phyloP scores from a whole-genome alignment of 2,113 vertebrate genomes.

The Brachypodius melanocephalos region DNA sequence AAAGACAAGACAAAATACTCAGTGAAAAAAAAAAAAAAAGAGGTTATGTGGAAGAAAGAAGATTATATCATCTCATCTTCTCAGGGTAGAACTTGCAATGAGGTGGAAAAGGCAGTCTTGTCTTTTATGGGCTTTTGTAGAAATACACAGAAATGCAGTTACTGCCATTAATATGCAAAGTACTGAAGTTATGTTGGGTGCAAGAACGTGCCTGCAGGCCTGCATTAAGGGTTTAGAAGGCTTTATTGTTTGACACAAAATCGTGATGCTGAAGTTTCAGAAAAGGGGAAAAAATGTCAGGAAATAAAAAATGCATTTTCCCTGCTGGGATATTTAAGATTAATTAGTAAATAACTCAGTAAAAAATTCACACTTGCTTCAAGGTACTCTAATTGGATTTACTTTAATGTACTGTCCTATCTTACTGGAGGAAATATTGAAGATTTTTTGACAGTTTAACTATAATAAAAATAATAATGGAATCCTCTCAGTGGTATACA shows the following conservation, averaged over 20 bases:
- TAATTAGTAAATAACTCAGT: slow-evolving; percentile 19
- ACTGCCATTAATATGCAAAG: not conserved
- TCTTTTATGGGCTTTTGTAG: not conserved
- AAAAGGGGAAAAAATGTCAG: not conserved
- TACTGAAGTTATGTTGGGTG: not conserved
- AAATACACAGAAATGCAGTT: slow-evolving; percentile 11
- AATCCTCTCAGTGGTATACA: not conserved
- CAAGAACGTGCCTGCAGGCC: not conserved
- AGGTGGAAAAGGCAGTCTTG: not conserved
- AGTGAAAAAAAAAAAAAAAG: not conserved
- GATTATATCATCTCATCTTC: not conserved
- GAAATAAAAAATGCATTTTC: not conserved
- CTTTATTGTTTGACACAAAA: not conserved
- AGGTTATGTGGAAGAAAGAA: not conserved
- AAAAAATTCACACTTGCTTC: slow-evolving; percentile 16
- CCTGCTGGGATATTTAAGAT: not conserved
- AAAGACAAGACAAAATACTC: not conserved
- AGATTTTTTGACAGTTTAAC: not conserved
- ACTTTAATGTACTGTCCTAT: not conserved
- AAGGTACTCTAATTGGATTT: slow-evolving; percentile 7
- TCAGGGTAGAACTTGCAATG: not conserved
- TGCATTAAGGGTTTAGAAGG: not conserved
- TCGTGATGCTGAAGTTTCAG: not conserved
- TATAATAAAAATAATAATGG: not conserved
- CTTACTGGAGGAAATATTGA: not conserved